Base-by-base conservation (phyloP, 2,113 vertebrate genomes). In the Oenanthe oenanthe region DNA sequence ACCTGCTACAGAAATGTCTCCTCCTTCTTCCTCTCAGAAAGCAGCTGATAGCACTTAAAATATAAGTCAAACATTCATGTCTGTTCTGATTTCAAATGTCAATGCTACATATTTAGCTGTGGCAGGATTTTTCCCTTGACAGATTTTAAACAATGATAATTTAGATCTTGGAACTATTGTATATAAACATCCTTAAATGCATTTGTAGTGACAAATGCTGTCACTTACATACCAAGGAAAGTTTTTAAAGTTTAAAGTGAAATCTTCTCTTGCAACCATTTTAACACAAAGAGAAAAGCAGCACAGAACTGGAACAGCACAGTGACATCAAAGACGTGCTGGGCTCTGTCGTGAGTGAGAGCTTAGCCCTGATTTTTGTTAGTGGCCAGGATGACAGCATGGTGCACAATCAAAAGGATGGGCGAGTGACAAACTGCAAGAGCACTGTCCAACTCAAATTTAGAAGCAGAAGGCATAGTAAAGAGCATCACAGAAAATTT, bases 141-240 rank as follows among this genome's bases (percentile, higher is more conserved):
- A 92, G 77, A 82, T 95, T 95, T 96, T 93, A 96, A 96, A 95
- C 87, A 97, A 94, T 83, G 91, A 97, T 88, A 28, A 94, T 95
- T 96, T 94, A 73, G 94, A 92, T 95, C 92, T 95, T 88, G 94
- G 92, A 97, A 94, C n/a, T 72, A 77, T 84, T 94, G 90, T 92
- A 79, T 74, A 94, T 88, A 95, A 96, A 96, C 85, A 95, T 40
- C 80, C 85, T 54, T 91, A 72, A 80, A 95, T 73, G 47, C 91
- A 82, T 79, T 93, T 95, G 76, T 77, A 86, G 75, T 88, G 94
- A 85, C 95, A 97, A 96, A 97, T 67, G 45, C 83, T 94, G 85
- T 87, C 95, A 96, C 81, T 92, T 57, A 82, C 31, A 65, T 40
- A 92, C 21, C 45, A 68, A 91, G 28, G 9, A 45, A 78, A 95